Conservation (phyloP, 1,140 invertebrate genomes). For the Tetramorium parvispinum region DNA sequence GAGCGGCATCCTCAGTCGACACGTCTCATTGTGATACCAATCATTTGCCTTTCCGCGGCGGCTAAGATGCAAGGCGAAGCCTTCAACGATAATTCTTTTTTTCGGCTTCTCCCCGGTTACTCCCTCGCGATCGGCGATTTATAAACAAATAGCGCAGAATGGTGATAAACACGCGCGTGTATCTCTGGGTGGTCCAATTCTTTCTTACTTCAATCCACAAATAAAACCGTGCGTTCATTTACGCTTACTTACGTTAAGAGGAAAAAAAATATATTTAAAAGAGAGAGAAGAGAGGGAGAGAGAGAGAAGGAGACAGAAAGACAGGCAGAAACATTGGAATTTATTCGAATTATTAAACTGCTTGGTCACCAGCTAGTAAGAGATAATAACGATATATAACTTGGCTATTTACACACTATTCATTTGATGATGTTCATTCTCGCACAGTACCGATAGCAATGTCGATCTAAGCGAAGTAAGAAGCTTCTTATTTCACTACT, state of each 20-base stretch:
- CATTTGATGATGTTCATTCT: slow-evolving; percentile 70
- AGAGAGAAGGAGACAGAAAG: too few relatives aligned
- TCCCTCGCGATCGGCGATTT: background rate
- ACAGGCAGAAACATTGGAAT: background rate
- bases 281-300: too few relatives aligned
- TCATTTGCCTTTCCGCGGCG: slow-evolving; percentile 67
- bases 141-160: slow-evolving; percentile 30
- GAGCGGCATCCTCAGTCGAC: slow-evolving; percentile 71
- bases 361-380: background rate
- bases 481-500: slow-evolving; percentile 37
- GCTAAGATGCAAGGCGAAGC: slow-evolving; percentile 43
- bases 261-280: too few relatives aligned
- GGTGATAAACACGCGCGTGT: background rate
- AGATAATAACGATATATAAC: background rate
- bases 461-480: slow-evolving; percentile 23
- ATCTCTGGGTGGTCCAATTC: slow-evolving; percentile 7
- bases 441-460: slow-evolving; percentile 25
- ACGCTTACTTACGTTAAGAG: background rate
- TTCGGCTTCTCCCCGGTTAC: background rate
- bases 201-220: background rate
- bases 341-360: background rate
- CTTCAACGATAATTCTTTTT: slow-evolving; percentile 4
- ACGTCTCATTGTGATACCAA: slow-evolving; percentile 66
- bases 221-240: background rate
- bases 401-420: slow-evolving; percentile 41